Percentiles rank a stretch among this genome's conserved stretches.
Conservation (phyloP, 1,140 invertebrate genomes). For the Euwallacea similis region DNA sequence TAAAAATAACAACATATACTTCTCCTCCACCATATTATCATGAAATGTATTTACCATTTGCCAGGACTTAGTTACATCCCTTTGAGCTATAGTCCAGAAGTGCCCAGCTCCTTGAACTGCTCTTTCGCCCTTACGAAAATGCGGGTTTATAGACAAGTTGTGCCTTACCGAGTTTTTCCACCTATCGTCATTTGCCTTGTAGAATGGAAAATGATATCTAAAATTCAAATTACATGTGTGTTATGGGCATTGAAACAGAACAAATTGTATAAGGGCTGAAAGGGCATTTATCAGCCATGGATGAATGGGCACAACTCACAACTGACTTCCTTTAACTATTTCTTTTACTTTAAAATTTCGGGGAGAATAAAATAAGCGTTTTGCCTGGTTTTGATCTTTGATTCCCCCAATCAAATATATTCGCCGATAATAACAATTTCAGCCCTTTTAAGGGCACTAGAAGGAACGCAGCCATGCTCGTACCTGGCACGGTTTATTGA, state of each 20-base stretch:
- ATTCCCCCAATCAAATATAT: too few relatives aligned
- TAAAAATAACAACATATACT: background rate
- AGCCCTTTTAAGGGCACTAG: too few relatives aligned
- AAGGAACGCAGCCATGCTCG: background rate
- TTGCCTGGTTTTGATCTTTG: too few relatives aligned
- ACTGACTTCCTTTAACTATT: too few relatives aligned
- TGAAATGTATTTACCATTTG: slow-evolving; percentile 48
- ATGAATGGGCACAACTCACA: too few relatives aligned
- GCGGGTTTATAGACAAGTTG: slow-evolving; percentile 86
- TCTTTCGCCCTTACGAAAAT: slow-evolving; percentile 83
- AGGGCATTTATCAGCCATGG: too few relatives aligned
- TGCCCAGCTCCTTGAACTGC: slow-evolving; percentile 83
- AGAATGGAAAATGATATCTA: slow-evolving; percentile 83
- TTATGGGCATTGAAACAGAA: too few relatives aligned
- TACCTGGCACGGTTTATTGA: slow-evolving; percentile 36
- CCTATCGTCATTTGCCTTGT: slow-evolving; percentile 82
- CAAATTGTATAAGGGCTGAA: too few relatives aligned
- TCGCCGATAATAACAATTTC: too few relatives aligned
- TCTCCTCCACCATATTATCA: background rate
- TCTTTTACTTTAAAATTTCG: too few relatives aligned
- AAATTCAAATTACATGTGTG: slow-evolving; percentile 39
- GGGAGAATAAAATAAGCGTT: too few relatives aligned
- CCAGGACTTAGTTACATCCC: slow-evolving; percentile 57
- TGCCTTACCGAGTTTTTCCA: slow-evolving; percentile 91
- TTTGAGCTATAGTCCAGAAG: slow-evolving; percentile 78